Conservation (phyloP, 2,113 vertebrate species). For the Heloderma charlesbogerti region DNA sequence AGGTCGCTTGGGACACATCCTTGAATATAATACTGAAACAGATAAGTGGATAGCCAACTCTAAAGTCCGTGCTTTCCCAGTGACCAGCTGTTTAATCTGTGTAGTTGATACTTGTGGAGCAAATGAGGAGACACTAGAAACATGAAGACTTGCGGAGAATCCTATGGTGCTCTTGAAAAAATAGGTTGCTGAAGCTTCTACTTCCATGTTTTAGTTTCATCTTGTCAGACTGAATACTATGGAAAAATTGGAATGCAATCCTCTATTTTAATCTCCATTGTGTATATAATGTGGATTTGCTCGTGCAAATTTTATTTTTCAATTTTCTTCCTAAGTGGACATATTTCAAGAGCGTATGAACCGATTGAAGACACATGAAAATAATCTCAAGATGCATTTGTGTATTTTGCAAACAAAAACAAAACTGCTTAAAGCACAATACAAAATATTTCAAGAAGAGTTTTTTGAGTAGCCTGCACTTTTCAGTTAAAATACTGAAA, state of each 20-base stretch:
- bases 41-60: slow-evolving; percentile 95
- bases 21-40: slow-evolving; percentile 94
- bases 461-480: slow-evolving; percentile 38
- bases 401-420: slow-evolving; percentile 51
- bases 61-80: slow-evolving; percentile 95
- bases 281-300: slow-evolving; percentile 62
- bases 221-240: slow-evolving; percentile 55
- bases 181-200: slow-evolving; percentile 60
- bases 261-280: slow-evolving; percentile 61
- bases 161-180: slow-evolving; percentile 55
- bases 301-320: slow-evolving; percentile 52
- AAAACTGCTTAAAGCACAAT: slow-evolving; percentile 25
- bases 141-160: slow-evolving; percentile 68
- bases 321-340: slow-evolving; percentile 60
- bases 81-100: slow-evolving; percentile 96
- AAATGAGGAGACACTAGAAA: slow-evolving; percentile 91
- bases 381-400: slow-evolving; percentile 47
- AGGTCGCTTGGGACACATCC: slow-evolving; percentile 91
- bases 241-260: slow-evolving; percentile 53
- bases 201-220: slow-evolving; percentile 62
- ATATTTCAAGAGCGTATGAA: slow-evolving; percentile 57
- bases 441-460: slow-evolving; percentile 46
- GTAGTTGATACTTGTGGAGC: slow-evolving; percentile 97
- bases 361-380: slow-evolving; percentile 14
- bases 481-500: slow-evolving; percentile 42